Evolutionary conservation across 2,888 invertebrate genomes (phyloP).

Genomic region (Spicauda simplicius): DNA sequence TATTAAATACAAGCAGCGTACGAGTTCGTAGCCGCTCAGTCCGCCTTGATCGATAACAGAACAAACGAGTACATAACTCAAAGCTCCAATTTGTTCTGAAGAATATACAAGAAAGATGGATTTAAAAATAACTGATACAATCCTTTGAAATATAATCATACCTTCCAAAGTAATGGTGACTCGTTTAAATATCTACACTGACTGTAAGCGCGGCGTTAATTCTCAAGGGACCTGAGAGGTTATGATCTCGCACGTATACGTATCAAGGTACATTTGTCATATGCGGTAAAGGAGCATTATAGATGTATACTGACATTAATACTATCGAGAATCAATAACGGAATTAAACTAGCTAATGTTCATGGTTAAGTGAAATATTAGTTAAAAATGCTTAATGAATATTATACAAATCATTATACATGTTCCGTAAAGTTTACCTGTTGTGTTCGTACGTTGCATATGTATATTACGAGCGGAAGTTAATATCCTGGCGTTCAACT

Average conservation of each 20-base stretch:
- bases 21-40: background rate
- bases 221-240: background rate
- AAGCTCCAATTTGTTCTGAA: no score
- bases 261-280: background rate
- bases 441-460: background rate
- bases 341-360: conserved; percentile 22
- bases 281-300: background rate
- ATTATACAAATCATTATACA: no score
- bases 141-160: no score
- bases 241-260: background rate
- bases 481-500: background rate
- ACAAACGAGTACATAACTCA: no score
- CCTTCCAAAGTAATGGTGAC: no score
- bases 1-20: background rate
- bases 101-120: no score
- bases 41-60: background rate
- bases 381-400: conserved; percentile 3
- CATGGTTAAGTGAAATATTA: conserved; percentile 3
- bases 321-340: conserved; percentile 12
- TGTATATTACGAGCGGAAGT: background rate
- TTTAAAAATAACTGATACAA: no score
- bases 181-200: no score
- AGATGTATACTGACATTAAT: conserved; percentile 10
- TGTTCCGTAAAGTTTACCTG: no score
- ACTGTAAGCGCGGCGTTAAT: no score